phyloP scores from a whole-genome alignment of 2,797 vertebrate genomes.

The Anguilla pacifica region DNA sequence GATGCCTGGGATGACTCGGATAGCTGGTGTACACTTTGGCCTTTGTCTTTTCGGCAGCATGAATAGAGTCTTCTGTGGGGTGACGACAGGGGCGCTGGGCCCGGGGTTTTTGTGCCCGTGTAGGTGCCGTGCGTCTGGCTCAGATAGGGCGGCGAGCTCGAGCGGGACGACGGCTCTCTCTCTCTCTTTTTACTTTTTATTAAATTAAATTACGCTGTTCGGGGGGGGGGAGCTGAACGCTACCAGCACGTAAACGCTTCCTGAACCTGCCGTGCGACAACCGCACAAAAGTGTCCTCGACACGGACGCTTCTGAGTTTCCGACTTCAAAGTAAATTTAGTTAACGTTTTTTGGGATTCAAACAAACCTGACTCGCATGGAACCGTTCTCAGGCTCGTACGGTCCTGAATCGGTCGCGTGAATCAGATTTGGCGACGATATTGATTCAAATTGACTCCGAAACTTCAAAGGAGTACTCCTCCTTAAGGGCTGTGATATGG shows the following conservation, averaged over 20 bases:
- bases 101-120: conserved; percentile 50
- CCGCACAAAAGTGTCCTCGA: too few relatives aligned
- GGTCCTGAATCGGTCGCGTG: neutral
- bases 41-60: conserved; percentile 71
- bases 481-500: neutral
- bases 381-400: neutral
- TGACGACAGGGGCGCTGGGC: conserved; percentile 69
- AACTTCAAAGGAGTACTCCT: neutral
- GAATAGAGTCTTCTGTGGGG: conserved; percentile 77
- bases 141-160: conserved; percentile 46
- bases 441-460: neutral
- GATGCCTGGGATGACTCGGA: conserved; percentile 73
- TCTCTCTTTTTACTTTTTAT: neutral
- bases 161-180: conserved; percentile 57
- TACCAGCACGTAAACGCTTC: neutral
- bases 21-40: conserved; percentile 72
- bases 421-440: neutral
- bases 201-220: neutral
- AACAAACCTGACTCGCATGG: neutral
- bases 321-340: neutral
- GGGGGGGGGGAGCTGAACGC: neutral
- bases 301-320: neutral
- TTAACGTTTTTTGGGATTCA: neutral
- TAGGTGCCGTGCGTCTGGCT: conserved; percentile 56
- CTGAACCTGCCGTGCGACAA: neutral